Evolutionary conservation across 2,113 vertebrate species (phyloP), one percentile per base, ranked within the genome.

Genomic region (Albula glossodonta): DNA sequence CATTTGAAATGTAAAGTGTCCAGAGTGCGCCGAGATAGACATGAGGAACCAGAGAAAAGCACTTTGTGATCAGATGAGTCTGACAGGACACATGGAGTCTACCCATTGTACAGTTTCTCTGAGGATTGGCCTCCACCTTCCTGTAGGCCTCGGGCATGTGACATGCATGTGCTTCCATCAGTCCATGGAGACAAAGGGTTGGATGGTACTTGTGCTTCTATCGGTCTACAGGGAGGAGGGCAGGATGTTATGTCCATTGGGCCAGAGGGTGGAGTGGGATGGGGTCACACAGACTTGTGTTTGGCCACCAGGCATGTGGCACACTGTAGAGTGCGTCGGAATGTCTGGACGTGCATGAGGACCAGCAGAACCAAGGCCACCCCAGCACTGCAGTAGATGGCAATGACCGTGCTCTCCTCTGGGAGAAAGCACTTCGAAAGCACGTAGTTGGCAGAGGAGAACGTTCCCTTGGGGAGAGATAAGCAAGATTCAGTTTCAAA

Each of bases 361-460:
- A 92, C 4, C 77, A 96, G 91, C 91, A 96, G 82, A 91, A 96
- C 81, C 66, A 93, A 81, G 89, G 94, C 85, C 83, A 90, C 94
- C 0, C 93, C 96, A 8, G 95, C 95, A 22, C 91, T 93, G 60
- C 95, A 94, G 94, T 99, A 98, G 0, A 93, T 91, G 51, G 92
- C 78, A 90, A 97, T 94, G 85, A 98, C 96, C 2, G 93, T 97
- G 93, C 95, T 94, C 95, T 99, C 98, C 7, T 90, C 88, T 0
- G 98, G 98, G 87, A 99, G 95, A 93, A 96, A 96, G 91, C 98
- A 99, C 93, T 99, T 98, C 87, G 93, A 95, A 83, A 98, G 95
- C 53, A 94, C 87, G 78, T 96, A 95, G 48, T 95, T 93, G 78
- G 88, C 82, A 10, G 97, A 83, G 0, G 96, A 96, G 89, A 99